phyloP scores from a whole-genome alignment of 2,888 invertebrate genomes.

The Endomychus coccineus region DNA sequence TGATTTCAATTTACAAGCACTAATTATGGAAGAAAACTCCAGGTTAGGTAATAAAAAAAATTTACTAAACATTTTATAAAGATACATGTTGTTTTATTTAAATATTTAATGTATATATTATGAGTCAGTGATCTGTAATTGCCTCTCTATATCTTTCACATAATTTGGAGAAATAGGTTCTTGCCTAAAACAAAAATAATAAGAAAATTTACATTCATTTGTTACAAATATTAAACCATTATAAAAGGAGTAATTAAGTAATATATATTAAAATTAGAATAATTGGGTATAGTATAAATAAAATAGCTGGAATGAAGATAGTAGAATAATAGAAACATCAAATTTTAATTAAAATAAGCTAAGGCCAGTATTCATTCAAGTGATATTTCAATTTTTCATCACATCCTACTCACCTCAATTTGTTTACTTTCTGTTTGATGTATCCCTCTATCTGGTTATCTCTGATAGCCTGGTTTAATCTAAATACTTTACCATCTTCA shows the following conservation, averaged over 20 bases:
- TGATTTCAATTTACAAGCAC: too few relatives aligned
- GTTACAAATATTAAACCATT: too few relatives aligned
- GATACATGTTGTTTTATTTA: too few relatives aligned
- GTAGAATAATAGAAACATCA: too few relatives aligned
- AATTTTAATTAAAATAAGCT: too few relatives aligned
- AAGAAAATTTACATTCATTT: too few relatives aligned
- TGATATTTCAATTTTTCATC: not conserved
- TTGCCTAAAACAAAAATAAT: conserved; percentile 25
- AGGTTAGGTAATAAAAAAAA: too few relatives aligned
- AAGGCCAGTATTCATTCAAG: too few relatives aligned
- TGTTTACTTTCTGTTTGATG: conserved; percentile 50
- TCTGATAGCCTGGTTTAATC: conserved; percentile 54
- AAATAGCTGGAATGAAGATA: too few relatives aligned
- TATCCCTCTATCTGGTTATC: conserved; percentile 46
- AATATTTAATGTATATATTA: too few relatives aligned
- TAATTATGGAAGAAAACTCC: too few relatives aligned
- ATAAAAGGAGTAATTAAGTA: not conserved
- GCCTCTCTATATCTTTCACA: conserved; percentile 36
- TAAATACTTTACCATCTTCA: conserved; percentile 58
- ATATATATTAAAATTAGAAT: not conserved
- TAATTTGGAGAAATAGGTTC: conserved; percentile 34
- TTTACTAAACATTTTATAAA: too few relatives aligned
- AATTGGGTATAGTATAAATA: not conserved
- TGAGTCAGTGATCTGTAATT: conserved; percentile 25
- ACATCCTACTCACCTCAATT: conserved; percentile 44